Conservation (phyloP, 1,140 invertebrate species). For the Aphaenogaster rudis region DNA sequence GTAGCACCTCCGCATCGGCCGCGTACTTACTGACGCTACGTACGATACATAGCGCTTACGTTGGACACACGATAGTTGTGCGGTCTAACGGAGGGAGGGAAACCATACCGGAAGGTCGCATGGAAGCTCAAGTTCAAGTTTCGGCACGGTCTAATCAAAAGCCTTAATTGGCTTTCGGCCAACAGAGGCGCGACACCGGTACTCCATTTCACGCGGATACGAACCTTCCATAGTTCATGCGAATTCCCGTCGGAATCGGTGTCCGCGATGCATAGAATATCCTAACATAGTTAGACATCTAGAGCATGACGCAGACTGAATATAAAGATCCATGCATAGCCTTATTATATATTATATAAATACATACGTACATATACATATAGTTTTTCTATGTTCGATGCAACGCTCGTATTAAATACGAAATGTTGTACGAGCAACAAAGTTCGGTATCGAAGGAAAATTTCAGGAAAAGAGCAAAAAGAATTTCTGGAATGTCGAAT, state of each 20-base stretch:
- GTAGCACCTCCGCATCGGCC: not conserved
- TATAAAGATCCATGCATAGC: not conserved
- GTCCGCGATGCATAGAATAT: conserved; percentile 17
- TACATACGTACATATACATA: not conserved
- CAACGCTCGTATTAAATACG: not conserved
- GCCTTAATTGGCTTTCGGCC: conserved; percentile 75
- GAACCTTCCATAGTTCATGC: conserved; percentile 53
- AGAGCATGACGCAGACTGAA: conserved; percentile 19
- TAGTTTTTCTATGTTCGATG: not conserved
- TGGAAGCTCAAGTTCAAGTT: conserved; percentile 64
- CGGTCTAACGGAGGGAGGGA: conserved; percentile 9
- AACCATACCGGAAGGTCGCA: conserved; percentile 64
- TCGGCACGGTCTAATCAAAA: conserved; percentile 72
- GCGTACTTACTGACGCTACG: conserved; percentile 51
- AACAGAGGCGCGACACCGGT: conserved; percentile 48
- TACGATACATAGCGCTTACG: not conserved
- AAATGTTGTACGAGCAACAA: not conserved
- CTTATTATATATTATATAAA: not conserved
- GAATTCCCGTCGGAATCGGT: conserved; percentile 18
- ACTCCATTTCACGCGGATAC: conserved; percentile 51
- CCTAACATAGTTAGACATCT: conserved; percentile 47
- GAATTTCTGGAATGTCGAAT: conserved; percentile 9
- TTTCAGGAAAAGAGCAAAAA: not conserved
- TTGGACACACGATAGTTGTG: conserved; percentile 51
- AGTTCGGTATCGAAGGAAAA: not conserved